phyloP scores from a whole-genome alignment of 2,888 invertebrate species.

The Pogonocherus hispidulus region DNA sequence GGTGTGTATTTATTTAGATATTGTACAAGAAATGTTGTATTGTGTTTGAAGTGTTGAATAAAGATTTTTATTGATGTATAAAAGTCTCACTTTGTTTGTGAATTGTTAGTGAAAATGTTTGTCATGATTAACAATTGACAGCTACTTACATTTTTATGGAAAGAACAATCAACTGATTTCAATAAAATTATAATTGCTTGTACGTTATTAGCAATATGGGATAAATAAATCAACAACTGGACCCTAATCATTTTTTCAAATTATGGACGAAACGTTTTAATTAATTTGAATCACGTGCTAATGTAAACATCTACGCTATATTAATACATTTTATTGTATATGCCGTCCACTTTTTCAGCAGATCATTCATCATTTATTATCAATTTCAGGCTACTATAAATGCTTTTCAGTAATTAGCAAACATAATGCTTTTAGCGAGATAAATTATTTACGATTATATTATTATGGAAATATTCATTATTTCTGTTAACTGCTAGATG shows the following conservation, averaged over 20 bases:
- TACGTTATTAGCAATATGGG: background rate
- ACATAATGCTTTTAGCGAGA: background rate
- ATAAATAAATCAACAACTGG: background rate
- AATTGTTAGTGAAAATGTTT: no score
- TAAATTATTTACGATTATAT: conserved; percentile 9
- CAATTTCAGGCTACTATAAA: background rate
- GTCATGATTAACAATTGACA: no score
- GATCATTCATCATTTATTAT: conserved; percentile 2
- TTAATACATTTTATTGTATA: background rate
- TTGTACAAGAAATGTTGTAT: no score
- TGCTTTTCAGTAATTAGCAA: conserved; percentile 4
- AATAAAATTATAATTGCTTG: no score
- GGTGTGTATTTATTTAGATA: no score
- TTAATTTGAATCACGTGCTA: background rate
- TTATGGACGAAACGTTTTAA: background rate
- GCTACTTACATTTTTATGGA: no score
- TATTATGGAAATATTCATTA: conserved; percentile 8
- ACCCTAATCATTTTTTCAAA: background rate
- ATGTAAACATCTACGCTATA: background rate
- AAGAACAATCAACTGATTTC: no score
- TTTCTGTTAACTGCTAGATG: conserved; percentile 18
- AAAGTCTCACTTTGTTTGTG: no score
- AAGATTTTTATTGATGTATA: no score
- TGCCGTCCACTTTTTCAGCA: background rate
- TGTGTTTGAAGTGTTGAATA: no score